These are phyloP conservation scores for Oceanodroma leucorhoa DNA, from an alignment of 2,797 vertebrate genomes.

Conservation along the genomic window DNA sequence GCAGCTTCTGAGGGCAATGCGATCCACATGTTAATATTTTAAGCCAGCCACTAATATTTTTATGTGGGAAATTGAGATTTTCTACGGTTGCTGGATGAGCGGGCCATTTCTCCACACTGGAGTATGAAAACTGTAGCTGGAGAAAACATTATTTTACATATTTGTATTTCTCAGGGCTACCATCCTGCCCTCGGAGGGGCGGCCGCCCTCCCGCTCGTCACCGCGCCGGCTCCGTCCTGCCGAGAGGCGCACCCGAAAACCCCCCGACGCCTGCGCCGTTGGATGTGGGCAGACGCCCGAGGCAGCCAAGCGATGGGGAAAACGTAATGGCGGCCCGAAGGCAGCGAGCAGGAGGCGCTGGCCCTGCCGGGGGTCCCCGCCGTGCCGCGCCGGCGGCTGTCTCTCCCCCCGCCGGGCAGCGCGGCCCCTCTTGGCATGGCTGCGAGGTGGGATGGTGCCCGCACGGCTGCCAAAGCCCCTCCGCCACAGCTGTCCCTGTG, in stretches of 20 bases:
- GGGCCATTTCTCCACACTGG: conserved; percentile 40
- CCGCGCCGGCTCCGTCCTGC: rapidly evolving
- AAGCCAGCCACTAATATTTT: conserved; percentile 73
- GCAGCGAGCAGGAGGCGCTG: not conserved
- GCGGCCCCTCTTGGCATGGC: not conserved
- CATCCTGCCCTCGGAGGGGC: rapidly evolving
- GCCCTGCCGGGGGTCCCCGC: rapidly evolving
- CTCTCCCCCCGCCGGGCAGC: not conserved
- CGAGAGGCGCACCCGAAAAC: not conserved
- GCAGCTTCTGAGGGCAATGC: conserved; percentile 58
- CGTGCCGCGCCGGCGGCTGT: rapidly evolving
- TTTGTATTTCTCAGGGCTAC: not conserved
- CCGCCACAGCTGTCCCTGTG: not conserved
- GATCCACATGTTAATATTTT: conserved; percentile 70
- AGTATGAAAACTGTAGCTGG: conserved; percentile 13
- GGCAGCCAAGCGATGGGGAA: not conserved
- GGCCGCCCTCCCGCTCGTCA: not conserved
- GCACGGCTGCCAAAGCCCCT: rapidly evolving
- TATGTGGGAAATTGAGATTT: conserved; percentile 72
- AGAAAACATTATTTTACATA: conserved; percentile 54
- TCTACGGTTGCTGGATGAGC: conserved; percentile 63
- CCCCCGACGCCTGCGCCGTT: rapidly evolving
- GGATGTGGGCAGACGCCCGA: not conserved
- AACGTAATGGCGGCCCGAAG: rapidly evolving
- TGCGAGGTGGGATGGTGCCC: not conserved